Conservation (phyloP, 2,888 invertebrate genomes). For the Trachelus stipa region DNA sequence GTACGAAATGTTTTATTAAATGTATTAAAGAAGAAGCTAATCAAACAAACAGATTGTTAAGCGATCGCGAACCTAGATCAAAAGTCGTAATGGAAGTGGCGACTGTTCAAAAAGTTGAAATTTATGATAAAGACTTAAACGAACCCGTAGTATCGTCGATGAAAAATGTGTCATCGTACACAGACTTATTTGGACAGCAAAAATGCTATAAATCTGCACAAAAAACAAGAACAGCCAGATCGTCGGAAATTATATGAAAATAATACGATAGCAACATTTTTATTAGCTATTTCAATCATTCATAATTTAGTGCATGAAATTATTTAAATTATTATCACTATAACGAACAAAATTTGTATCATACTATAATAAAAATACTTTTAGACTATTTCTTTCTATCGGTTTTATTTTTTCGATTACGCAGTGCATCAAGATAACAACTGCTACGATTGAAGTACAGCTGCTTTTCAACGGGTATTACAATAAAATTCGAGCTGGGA, state of each 20-base stretch:
- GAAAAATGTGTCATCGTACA: not conserved
- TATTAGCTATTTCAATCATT: not conserved
- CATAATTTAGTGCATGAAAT: not conserved
- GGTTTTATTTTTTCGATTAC: conserved; percentile 24
- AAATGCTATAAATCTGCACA: not conserved
- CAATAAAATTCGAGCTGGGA: not conserved
- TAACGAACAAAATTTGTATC: not conserved
- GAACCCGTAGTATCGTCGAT: not conserved
- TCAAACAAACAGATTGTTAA: not conserved
- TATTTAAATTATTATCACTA: not conserved
- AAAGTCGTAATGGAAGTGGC: conserved; percentile 49
- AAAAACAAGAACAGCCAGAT: not conserved
- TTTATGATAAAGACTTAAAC: not conserved
- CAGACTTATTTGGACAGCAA: not conserved
- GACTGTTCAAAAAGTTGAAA: conserved; percentile 43
- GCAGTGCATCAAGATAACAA: conserved; percentile 26
- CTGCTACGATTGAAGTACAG: conserved; percentile 6
- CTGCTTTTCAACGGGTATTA: not conserved
- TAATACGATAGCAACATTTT: not conserved
- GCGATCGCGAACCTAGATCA: conserved; percentile 33
- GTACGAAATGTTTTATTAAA: not conserved
- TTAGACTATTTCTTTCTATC: conserved; percentile 13
- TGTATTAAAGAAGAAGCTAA: not conserved
- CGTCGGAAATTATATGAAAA: not conserved
- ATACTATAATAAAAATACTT: conserved; percentile 7